A percentile compares a stretch with the other conserved stretches of the same genome.
phyloP scores from a whole-genome alignment of 2,888 invertebrate genomes.

The Agonopterix heracliana region DNA sequence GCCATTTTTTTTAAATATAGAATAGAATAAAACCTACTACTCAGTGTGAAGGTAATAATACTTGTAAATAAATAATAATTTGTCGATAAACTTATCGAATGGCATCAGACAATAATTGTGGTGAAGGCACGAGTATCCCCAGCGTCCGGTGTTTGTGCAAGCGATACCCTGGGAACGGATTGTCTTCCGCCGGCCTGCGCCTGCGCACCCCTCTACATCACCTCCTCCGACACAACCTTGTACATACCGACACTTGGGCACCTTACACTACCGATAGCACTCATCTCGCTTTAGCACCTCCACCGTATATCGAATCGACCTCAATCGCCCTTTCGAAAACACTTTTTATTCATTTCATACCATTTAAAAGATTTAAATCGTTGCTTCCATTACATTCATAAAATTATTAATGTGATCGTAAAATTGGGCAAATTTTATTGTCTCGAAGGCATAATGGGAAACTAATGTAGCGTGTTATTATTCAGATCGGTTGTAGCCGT shows the following conservation, averaged over 20 bases:
- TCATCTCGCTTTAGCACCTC: conserved; percentile 49
- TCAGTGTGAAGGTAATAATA: too few species aligned
- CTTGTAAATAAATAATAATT: too few species aligned
- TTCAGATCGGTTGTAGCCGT: conserved; percentile 73
- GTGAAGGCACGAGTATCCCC: conserved; percentile 5
- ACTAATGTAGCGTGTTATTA: conserved; percentile 77
- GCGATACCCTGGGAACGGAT: conserved; percentile 69
- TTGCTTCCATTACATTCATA: conserved; percentile 75
- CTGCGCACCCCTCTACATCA: conserved; percentile 33
- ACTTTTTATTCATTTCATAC: conserved; percentile 63
- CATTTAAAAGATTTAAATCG: conserved; percentile 63
- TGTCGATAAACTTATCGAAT: too few species aligned
- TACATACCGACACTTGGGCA: conserved; percentile 12
- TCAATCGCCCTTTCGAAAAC: conserved; percentile 47
- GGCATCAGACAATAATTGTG: too few species aligned
- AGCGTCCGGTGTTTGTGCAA: conserved; percentile 66
- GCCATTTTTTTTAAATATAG: too few species aligned
- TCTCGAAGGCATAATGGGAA: conserved; percentile 75
- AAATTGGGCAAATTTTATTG: conserved; percentile 77
- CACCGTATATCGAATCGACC: conserved; percentile 51
- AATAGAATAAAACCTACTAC: too few species aligned
- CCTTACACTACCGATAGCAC: background rate
- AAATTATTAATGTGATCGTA: conserved; percentile 76
- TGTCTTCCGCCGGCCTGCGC: conserved; percentile 49
- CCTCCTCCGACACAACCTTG: conserved; percentile 26